These are phyloP conservation scores for Phengaris arion DNA, from an alignment of 2,888 invertebrate genomes.

Conservation along the genomic window DNA sequence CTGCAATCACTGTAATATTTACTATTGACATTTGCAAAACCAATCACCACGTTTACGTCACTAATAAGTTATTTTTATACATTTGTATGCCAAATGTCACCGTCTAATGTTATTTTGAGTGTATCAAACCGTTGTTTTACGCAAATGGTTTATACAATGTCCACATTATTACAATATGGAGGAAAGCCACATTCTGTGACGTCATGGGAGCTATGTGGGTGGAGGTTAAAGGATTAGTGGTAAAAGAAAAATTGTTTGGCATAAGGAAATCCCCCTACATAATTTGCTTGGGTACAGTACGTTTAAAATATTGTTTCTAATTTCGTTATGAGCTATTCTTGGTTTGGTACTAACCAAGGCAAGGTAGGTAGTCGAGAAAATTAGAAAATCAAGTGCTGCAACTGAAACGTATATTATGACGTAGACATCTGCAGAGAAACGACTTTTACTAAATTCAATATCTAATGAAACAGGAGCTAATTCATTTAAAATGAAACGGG, in stretches of 20 bases:
- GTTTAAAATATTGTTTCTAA: background rate
- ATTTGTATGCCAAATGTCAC: background rate
- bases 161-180: background rate
- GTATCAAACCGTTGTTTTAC: background rate
- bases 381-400: no score
- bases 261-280: background rate
- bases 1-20: background rate
- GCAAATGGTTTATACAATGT: background rate
- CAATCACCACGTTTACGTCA: background rate
- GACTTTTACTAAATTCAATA: no score
- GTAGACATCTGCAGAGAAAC: no score
- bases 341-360: no score
- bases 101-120: background rate
- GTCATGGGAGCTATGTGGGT: background rate
- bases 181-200: conserved; percentile 6
- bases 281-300: background rate
- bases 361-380: no score
- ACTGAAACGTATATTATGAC: no score
- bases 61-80: background rate
- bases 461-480: no score
- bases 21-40: background rate
- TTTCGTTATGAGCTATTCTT: no score
- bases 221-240: background rate
- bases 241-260: background rate
- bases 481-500: no score